phyloP scores from a whole-genome alignment of 64 coral and sea anemone species.

The Montipora foliosa region DNA sequence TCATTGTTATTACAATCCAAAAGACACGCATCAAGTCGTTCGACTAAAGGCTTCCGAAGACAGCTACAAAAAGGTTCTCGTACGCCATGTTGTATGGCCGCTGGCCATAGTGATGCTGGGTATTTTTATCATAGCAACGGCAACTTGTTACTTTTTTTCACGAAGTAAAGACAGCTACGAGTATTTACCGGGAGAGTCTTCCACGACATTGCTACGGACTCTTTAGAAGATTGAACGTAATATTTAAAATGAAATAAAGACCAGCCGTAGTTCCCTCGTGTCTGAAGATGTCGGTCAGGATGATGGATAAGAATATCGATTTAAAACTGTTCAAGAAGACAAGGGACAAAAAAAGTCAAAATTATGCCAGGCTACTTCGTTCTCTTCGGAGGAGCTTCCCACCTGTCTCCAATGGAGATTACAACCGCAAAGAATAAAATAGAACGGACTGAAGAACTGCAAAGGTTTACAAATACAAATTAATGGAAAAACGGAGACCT shows the following conservation, averaged over 20 bases:
- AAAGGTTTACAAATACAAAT: background rate
- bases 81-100: conserved; percentile 7
- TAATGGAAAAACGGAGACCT: no score
- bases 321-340: no score
- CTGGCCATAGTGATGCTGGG: conserved; percentile 10
- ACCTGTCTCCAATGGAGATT: background rate
- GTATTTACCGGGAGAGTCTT: background rate
- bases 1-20: background rate
- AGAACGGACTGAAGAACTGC: background rate
- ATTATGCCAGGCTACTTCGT: no score
- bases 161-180: conserved; percentile 8
- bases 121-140: background rate
- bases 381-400: background rate
- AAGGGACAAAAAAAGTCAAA: no score
- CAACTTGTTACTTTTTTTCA: background rate
- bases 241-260: no score
- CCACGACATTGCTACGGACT: background rate
- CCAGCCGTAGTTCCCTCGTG: no score
- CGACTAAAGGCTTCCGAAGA: background rate
- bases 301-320: no score
- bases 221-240: background rate
- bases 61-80: conserved; percentile 18
- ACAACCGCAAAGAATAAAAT: background rate
- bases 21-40: conserved; percentile 16
- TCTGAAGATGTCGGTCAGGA: no score